These are phyloP conservation scores for Labrus mixtus DNA, from an alignment of 2,113 vertebrate genomes.

Conservation along the genomic window DNA sequence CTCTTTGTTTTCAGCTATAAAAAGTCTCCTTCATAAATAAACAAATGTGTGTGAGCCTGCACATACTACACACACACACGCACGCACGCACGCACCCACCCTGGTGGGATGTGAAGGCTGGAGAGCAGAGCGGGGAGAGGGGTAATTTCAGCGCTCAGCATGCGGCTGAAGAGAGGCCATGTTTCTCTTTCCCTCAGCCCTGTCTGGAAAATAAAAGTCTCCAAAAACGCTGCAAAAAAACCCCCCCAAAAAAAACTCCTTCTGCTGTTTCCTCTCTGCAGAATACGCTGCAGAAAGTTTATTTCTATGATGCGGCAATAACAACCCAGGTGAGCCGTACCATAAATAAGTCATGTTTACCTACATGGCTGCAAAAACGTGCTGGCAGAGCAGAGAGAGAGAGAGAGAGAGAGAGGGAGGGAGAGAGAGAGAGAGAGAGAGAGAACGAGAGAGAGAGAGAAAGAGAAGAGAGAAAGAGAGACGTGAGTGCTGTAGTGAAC, in stretches of 20 bases:
- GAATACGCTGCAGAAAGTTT: conserved; percentile 46
- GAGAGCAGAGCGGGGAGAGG: conserved; percentile 51
- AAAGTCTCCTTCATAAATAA: conserved; percentile 53
- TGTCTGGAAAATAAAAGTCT: conserved; percentile 62
- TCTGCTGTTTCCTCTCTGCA: conserved; percentile 39
- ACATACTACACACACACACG: conserved; percentile 35
- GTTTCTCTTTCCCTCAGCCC: conserved; percentile 49
- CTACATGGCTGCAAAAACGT: background rate
- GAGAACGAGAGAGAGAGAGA: no score
- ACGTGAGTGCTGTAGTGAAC: no score
- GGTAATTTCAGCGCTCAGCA: conserved; percentile 69
- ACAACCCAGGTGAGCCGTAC: conserved; percentile 33
- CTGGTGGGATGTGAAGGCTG: conserved; percentile 65
- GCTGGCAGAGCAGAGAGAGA: no score
- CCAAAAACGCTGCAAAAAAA: background rate
- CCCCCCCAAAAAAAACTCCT: conserved; percentile 32
- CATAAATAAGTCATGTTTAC: conserved; percentile 61
- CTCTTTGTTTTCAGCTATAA: conserved; percentile 24
- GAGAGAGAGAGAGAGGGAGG: no score
- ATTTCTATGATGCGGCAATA: conserved; percentile 45
- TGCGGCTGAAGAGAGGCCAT: conserved; percentile 55
- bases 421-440: no score
- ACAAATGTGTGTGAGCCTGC: conserved; percentile 39
- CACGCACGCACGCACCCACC: conserved; percentile 39
- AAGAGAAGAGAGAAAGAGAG: no score